These are phyloP conservation scores for Denticeps clupeoides DNA, from an alignment of 2,797 vertebrate genomes.

Conservation along the genomic window DNA sequence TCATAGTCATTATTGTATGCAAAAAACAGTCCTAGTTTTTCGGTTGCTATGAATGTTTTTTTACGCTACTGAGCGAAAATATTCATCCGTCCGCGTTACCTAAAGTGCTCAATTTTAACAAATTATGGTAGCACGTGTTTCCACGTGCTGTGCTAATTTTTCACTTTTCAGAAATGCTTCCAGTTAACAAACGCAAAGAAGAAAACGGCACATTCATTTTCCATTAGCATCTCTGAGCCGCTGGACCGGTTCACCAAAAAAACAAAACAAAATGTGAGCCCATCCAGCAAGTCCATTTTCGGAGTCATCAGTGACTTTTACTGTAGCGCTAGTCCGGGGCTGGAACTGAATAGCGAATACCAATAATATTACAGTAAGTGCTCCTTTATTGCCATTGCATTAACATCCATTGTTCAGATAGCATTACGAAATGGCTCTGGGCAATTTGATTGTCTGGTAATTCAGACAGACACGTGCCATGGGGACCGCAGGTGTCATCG, in stretches of 20 bases:
- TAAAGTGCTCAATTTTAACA: too few species aligned
- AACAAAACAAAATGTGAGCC: background rate
- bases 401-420: conserved; percentile 33
- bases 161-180: conserved; percentile 15
- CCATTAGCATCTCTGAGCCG: conserved; percentile 22
- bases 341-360: conserved; percentile 28
- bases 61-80: too few species aligned
- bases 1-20: too few species aligned
- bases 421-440: conserved; percentile 26
- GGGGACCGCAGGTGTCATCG: conserved; percentile 12
- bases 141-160: conserved; percentile 17
- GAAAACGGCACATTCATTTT: conserved; percentile 13
- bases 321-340: conserved; percentile 26
- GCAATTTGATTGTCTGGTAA: conserved; percentile 26
- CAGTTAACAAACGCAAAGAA: conserved; percentile 18
- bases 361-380: conserved; percentile 33
- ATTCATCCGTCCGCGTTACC: too few species aligned
- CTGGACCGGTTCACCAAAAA: conserved; percentile 6
- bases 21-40: too few species aligned
- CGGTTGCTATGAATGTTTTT: too few species aligned
- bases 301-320: conserved; percentile 17
- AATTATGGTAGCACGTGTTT: too few species aligned
- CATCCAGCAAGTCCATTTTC: conserved; percentile 17
- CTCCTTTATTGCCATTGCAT: conserved; percentile 30
- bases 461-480: conserved; percentile 21